Evolutionary conservation across 1,140 invertebrate genomes (phyloP).

Genomic region (Rhyzopertha dominica): DNA sequence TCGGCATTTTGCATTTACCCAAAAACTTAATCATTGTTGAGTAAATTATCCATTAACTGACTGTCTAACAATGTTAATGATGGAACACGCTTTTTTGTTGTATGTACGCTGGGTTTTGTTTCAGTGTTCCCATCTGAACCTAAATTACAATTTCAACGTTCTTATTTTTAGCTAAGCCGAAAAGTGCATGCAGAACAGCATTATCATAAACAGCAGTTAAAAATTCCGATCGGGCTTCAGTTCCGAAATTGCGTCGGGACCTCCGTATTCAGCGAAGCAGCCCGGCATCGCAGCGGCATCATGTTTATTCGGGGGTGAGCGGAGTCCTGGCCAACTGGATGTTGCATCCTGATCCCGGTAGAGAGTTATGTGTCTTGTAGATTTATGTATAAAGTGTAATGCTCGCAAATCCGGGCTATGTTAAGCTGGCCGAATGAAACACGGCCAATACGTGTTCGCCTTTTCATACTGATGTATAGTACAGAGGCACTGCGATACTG

Average conservation of each 20-base stretch:
- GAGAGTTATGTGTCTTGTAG: slow-evolving; percentile 44
- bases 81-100: no score
- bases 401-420: slow-evolving; percentile 31
- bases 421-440: slow-evolving; percentile 39
- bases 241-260: slow-evolving; percentile 1
- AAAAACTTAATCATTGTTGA: no score
- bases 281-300: slow-evolving; percentile 12
- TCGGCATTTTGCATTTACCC: no score
- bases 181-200: no score
- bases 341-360: slow-evolving; percentile 33
- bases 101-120: no score
- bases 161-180: no score
- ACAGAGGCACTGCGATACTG: no score
- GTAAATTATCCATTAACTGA: no score
- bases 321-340: slow-evolving; percentile 23
- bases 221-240: slow-evolving; percentile 30
- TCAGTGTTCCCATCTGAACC: no score
- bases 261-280: slow-evolving; percentile 5
- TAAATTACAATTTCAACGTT: no score
- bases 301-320: slow-evolving; percentile 28
- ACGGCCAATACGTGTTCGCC: slow-evolving; percentile 36
- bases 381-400: slow-evolving; percentile 45
- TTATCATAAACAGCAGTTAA: slow-evolving; percentile 34
- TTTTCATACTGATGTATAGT: no score
- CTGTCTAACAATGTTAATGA: no score